Conservation (phyloP, 2,888 invertebrate species). For the Tetramorium bicarinatum region DNA sequence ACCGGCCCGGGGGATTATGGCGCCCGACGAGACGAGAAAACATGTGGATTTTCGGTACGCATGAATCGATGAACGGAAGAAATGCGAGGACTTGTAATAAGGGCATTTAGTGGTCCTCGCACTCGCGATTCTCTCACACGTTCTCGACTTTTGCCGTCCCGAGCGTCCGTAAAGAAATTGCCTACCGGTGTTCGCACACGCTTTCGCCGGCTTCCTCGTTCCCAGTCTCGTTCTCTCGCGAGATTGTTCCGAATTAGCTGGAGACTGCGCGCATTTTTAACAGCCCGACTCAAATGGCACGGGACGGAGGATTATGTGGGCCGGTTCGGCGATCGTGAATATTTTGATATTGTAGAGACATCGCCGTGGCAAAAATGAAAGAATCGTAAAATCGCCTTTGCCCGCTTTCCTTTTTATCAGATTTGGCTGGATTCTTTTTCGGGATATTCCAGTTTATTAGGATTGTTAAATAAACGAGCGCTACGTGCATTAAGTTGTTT, state of each 20-base stretch:
- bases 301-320: constrained; percentile 33
- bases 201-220: background rate
- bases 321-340: constrained; percentile 38
- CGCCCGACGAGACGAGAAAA: constrained; percentile 26
- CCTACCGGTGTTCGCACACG: constrained; percentile 23
- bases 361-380: constrained; percentile 26
- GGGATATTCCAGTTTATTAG: constrained; percentile 32
- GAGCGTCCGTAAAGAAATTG: constrained; percentile 25
- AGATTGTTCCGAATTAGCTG: constrained; percentile 46
- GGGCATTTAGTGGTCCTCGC: constrained; percentile 42
- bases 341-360: constrained; percentile 29
- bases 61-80: constrained; percentile 34
- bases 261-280: constrained; percentile 27
- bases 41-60: constrained; percentile 41
- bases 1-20: constrained; percentile 19
- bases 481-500: background rate
- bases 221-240: background rate
- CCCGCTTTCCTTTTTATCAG: constrained; percentile 48
- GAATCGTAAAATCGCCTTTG: constrained; percentile 36
- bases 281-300: constrained; percentile 24
- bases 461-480: constrained; percentile 22
- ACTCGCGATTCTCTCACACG: constrained; percentile 28
- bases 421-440: constrained; percentile 22
- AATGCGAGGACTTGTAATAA: constrained; percentile 42
- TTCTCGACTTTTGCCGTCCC: background rate